Evolutionary conservation across 2,888 invertebrate species (phyloP).

Genomic region (Macaria notata): DNA sequence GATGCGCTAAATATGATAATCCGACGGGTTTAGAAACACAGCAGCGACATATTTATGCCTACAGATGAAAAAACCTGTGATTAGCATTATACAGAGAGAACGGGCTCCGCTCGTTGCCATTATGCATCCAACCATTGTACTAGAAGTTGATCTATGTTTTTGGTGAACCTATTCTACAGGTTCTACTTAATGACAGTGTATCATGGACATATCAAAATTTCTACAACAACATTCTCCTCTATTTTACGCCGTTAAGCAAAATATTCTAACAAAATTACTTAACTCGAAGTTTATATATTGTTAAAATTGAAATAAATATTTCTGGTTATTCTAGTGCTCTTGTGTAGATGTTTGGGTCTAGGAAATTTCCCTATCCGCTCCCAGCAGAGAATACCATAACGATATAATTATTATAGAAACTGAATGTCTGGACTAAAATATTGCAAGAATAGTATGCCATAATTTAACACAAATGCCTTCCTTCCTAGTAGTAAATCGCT

Average conservation of each 20-base stretch:
- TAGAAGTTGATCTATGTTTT: background rate
- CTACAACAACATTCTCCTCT: background rate
- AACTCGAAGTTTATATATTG: no score
- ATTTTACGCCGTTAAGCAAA: background rate
- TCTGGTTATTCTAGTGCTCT: no score
- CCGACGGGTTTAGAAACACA: background rate
- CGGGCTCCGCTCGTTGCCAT: background rate
- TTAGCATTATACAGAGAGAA: background rate
- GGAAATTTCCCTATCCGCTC: no score
- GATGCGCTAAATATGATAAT: background rate
- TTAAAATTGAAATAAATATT: no score
- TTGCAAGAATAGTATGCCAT: no score
- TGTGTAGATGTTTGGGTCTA: no score
- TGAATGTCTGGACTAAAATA: no score
- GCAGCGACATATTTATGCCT: background rate
- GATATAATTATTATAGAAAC: no score
- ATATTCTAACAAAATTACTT: background rate
- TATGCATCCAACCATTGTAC: background rate
- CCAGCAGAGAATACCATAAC: no score
- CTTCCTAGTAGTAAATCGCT: no score
- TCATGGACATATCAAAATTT: constrained; percentile 11
- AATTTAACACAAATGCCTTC: no score
- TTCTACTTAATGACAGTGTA: constrained; percentile 3
- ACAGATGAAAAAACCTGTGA: constrained; percentile 7
- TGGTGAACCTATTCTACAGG: background rate